Conservation (phyloP, 2,888 invertebrate species). For the Loripinus fragilis region DNA sequence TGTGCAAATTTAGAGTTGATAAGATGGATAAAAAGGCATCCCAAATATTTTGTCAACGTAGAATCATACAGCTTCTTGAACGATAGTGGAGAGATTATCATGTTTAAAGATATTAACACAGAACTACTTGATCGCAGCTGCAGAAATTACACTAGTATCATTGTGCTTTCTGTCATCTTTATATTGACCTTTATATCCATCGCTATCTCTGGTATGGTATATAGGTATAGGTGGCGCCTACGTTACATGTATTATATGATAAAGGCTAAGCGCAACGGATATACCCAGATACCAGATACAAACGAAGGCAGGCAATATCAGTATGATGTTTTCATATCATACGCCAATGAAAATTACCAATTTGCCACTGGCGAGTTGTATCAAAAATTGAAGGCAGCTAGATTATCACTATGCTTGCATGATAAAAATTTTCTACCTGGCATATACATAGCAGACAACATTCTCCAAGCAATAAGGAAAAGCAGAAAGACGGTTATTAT, state of each 20-base stretch:
- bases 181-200: constrained; percentile 35
- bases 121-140: constrained; percentile 13
- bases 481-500: constrained; percentile 66
- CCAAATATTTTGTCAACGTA: constrained; percentile 12
- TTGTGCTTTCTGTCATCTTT: constrained; percentile 21
- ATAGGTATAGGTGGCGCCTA: constrained; percentile 56
- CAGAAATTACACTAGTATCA: background rate
- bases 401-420: constrained; percentile 60
- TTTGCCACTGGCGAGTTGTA: constrained; percentile 28
- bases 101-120: background rate
- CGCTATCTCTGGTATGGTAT: constrained; percentile 31
- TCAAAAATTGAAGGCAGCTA: constrained; percentile 30
- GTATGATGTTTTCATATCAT: constrained; percentile 49
- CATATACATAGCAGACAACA: constrained; percentile 59
- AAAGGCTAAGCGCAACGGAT: constrained; percentile 34
- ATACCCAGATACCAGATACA: constrained; percentile 19
- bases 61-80: constrained; percentile 23
- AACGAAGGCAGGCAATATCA: constrained; percentile 21
- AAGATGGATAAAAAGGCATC: constrained; percentile 33
- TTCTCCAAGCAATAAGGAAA: constrained; percentile 56
- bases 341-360: constrained; percentile 37
- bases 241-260: constrained; percentile 47
- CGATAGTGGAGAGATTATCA: background rate
- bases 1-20: constrained; percentile 34
- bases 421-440: constrained; percentile 65